Conservation (phyloP, 2,113 vertebrate genomes). For the Actenoides lindsayi region DNA sequence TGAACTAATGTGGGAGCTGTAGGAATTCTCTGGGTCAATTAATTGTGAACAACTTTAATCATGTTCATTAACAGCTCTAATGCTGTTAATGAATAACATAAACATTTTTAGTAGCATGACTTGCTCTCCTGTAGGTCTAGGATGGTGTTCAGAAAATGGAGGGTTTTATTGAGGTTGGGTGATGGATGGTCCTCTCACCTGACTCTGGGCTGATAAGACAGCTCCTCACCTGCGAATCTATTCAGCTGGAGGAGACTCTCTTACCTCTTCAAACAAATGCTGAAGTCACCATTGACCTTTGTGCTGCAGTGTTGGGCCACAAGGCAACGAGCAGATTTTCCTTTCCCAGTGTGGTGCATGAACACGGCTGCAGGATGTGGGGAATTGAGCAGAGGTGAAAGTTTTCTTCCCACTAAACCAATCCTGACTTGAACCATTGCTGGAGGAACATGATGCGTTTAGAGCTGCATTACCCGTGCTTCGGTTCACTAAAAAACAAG, state of each 20-base stretch:
- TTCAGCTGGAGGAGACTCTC: not conserved
- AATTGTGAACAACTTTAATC: constrained; percentile 34
- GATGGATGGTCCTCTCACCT: not conserved
- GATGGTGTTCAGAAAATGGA: not conserved
- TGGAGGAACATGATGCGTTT: not conserved
- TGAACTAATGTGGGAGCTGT: not conserved
- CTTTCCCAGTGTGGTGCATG: not conserved
- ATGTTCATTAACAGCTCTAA: constrained; percentile 31
- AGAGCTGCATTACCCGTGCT: not conserved
- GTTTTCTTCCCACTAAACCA: not conserved
- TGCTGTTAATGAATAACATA: constrained; percentile 41
- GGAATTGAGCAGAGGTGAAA: not conserved
- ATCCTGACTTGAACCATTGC: not conserved
- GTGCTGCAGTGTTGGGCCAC: not conserved
- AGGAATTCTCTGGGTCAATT: constrained; percentile 20
- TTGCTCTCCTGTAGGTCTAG: not conserved
- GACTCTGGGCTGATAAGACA: not conserved
- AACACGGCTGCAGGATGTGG: not conserved
- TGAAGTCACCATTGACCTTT: not conserved
- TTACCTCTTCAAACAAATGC: not conserved
- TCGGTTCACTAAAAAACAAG: not conserved
- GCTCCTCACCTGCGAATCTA: not conserved
- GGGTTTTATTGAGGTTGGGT: not conserved
- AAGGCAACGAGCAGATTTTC: not conserved
- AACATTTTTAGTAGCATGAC: not conserved